A percentile compares a stretch with the other conserved stretches of the same genome.
phyloP scores from a whole-genome alignment of 2,113 vertebrate genomes.

The Rissa tridactyla region DNA sequence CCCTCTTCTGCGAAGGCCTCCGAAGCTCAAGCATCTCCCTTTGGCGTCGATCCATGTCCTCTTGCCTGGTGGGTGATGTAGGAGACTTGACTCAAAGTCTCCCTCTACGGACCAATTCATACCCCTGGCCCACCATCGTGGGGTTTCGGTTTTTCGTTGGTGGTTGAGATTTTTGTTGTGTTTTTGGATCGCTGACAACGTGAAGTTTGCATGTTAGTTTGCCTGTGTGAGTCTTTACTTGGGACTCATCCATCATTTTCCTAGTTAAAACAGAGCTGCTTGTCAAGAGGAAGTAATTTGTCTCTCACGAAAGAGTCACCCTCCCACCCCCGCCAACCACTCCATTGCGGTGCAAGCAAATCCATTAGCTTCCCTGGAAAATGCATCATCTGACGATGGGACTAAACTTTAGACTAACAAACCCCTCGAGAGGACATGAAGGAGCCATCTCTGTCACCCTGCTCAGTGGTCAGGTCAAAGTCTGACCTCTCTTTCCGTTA shows the following conservation, averaged over 20 bases:
- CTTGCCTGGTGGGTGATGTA: neutral
- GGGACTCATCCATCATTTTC: slow-evolving; percentile 23
- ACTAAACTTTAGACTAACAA: slow-evolving; percentile 45
- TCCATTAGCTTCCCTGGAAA: slow-evolving; percentile 59
- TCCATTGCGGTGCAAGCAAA: neutral
- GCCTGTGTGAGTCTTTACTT: neutral
- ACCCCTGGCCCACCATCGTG: accelerated
- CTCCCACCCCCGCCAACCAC: slow-evolving; percentile 4
- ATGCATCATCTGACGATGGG: neutral
- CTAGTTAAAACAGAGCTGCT: slow-evolving; percentile 16
- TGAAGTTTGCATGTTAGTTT: neutral
- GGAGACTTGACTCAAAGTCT: neutral
- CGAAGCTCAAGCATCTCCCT: accelerated
- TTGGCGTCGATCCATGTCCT: neutral
- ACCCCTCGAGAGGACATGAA: neutral
- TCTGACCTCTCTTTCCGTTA: slow-evolving; percentile 30
- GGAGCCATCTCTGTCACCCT: slow-evolving; percentile 39
- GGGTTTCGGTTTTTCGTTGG: accelerated
- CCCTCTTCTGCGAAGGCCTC: neutral
- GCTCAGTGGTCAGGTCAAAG: slow-evolving; percentile 20
- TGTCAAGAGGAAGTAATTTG: slow-evolving; percentile 57
- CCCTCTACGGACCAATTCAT: neutral
- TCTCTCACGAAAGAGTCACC: slow-evolving; percentile 39
- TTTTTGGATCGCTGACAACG: neutral
- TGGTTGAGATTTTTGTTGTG: neutral